These are phyloP conservation scores for Phainopepla nitens DNA, from an alignment of 2,113 vertebrate genomes.

Conservation along the genomic window DNA sequence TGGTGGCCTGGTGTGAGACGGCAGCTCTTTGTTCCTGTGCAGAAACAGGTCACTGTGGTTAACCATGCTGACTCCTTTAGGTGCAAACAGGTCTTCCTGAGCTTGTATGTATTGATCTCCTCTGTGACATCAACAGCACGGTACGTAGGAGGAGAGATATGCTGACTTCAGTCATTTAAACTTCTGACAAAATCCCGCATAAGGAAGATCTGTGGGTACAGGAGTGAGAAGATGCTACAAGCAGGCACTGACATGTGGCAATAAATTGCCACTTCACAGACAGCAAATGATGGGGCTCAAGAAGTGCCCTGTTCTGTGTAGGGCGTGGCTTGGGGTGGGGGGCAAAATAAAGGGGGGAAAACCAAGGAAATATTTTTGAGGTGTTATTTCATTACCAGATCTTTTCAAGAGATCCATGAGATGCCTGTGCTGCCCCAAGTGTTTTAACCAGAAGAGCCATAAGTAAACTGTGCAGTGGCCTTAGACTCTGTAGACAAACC, in stretches of 20 bases:
- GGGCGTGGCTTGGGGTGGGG: not conserved
- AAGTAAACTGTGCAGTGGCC: not conserved
- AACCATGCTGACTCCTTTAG: slow-evolving; percentile 1
- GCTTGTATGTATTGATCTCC: not conserved
- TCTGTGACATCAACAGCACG: not conserved
- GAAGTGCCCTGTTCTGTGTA: not conserved
- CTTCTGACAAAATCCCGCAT: not conserved
- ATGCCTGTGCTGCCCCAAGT: not conserved
- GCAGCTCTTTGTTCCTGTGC: not conserved
- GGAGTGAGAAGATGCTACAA: not conserved
- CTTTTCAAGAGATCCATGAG: not conserved
- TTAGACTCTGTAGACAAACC: not conserved
- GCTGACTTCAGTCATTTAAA: not conserved
- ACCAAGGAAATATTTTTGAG: not conserved
- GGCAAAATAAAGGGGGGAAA: not conserved
- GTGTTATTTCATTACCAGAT: not conserved
- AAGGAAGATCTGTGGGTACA: not conserved
- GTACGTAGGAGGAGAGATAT: not conserved
- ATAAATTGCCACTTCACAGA: not conserved
- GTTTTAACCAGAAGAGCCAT: not conserved
- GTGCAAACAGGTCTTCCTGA: not conserved
- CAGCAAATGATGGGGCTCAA: not conserved
- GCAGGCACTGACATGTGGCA: not conserved
- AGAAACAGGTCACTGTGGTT: slow-evolving; percentile 43
- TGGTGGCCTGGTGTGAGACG: not conserved